These are phyloP conservation scores for Gorsachius magnificus DNA, from an alignment of 2,797 vertebrate genomes.

Conservation along the genomic window DNA sequence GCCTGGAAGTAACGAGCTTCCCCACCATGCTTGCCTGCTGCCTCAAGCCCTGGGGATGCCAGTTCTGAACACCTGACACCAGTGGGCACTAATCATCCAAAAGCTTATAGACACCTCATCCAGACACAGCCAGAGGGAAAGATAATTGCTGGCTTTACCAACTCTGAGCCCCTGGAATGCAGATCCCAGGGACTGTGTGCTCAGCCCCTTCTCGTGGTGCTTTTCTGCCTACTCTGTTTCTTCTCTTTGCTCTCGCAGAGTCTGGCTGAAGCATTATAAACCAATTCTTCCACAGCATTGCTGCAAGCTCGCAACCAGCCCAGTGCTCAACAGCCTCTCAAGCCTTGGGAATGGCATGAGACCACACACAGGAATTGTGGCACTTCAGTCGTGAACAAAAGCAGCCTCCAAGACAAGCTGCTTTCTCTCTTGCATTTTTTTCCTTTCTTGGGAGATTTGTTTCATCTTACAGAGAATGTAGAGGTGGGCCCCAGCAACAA, in stretches of 20 bases:
- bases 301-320: background rate
- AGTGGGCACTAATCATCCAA: background rate
- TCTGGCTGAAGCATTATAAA: background rate
- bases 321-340: background rate
- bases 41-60: background rate
- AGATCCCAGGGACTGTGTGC: background rate
- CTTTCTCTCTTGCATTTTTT: background rate
- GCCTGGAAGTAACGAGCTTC: background rate
- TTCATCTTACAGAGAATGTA: background rate
- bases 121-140: background rate
- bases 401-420: background rate
- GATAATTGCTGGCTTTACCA: background rate
- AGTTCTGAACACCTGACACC: background rate
- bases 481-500: slow-evolving; percentile 9
- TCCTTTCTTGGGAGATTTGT: background rate
- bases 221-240: background rate
- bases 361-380: background rate
- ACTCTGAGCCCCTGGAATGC: background rate
- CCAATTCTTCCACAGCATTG: background rate
- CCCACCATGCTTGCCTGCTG: background rate
- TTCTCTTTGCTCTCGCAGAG: background rate
- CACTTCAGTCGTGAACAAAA: background rate
- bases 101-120: background rate
- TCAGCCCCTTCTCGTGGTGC: background rate
- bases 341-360: background rate